Evolutionary conservation across 2,888 invertebrate species (phyloP), one percentile per base, ranked within the genome.

Genomic region (Syritta pipiens): DNA sequence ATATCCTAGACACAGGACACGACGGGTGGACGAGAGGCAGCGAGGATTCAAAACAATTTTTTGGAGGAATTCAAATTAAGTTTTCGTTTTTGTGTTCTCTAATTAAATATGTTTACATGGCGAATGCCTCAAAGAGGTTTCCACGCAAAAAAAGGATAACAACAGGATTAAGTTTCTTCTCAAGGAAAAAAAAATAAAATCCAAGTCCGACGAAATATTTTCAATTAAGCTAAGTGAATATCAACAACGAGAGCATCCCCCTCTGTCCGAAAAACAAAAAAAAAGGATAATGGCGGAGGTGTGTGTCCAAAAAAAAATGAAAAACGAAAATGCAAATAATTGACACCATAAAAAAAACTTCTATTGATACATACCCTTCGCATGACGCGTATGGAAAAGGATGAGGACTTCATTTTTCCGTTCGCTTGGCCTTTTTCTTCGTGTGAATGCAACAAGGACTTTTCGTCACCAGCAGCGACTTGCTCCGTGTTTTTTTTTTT

Each of bases 381-480:
- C 79, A 79, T 79, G 49, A 79, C 79, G 62, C 79, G 79, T 79
- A 79, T 79, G 44, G 79, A 79, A 74, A 79, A 79, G 6, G 79
- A 79, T 79, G 79, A 79, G 67, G 79, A 79, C 79, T 79, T 79
- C 79, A 79, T 79, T 48, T 42, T 72, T n/a, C 6, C 3, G 26
- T 44, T 62, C 35, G 12, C 14, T 28, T 37, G 53, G 26, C 32
- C 32, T 44, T 22, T 24, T 19, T 42, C 49, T 51, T n/a, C n/a
- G n/a, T 48, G 32, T 14, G 49, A 62, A 6, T 37, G 53, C 46
- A 53, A 37, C 53, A 62, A 62, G 46, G 44, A 24, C 4, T 12
- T n/a, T n/a, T n/a, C n/a, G n/a, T n/a, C 30, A 48, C 35, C 20
- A 9, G 32, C 22, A 30, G 17, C 2, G n/a, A 28, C 12, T 12